Evolutionary conservation across 2,113 vertebrate species (phyloP), one percentile per base, ranked within the genome.

Genomic region (Callithrix jacchus): DNA sequence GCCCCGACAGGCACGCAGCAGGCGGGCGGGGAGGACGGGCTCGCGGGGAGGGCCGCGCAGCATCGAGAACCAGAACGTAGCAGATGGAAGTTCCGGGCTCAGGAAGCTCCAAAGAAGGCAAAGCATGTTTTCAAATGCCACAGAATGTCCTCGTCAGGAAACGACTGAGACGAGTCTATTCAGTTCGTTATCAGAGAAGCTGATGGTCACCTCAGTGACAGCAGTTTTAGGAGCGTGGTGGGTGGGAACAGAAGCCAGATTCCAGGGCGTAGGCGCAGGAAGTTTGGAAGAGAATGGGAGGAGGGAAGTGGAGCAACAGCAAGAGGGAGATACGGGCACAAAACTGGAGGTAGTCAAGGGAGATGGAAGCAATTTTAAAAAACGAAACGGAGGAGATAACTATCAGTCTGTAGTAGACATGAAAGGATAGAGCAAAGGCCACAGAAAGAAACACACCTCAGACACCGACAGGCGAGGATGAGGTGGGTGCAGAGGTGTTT

Each of bases 1-100:
- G 20, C 12, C 66, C 2, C 40, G 6, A 5, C 18, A 0, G 8
- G 45, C 23, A 8, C 2, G 2, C 6, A 37, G 20, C 37, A 40
- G 54, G 40, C 30, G 30, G 54, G 40, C 3, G 0, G 21, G 9
- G 18, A 18, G 40, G 18, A 32, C 45, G 64, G 42, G 45, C 23
- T 30, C 11, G 27, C 35, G n/a, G 89, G 49, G 23, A 52, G 25
- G 49, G 11, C 4, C 4, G 2, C 4, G 66, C 30, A 40, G 25
- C 87, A 42, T 1, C 8, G 54, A 58, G 45, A 58, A 35, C 10
- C 47, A 56, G 45, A 58, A 35, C 1, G 5, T 5, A 47, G n/a
- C 6, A 0, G 5, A 32, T 3, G 35, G 47, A 70, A 49, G 30
- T 18, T 47, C 20, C 70, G 42, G 42, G 77, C 11, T 64, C 32